A percentile compares a stretch with the other conserved stretches of the same genome.
Conservation (phyloP, 2,113 vertebrate species). For the Micronycteris hirsuta region DNA sequence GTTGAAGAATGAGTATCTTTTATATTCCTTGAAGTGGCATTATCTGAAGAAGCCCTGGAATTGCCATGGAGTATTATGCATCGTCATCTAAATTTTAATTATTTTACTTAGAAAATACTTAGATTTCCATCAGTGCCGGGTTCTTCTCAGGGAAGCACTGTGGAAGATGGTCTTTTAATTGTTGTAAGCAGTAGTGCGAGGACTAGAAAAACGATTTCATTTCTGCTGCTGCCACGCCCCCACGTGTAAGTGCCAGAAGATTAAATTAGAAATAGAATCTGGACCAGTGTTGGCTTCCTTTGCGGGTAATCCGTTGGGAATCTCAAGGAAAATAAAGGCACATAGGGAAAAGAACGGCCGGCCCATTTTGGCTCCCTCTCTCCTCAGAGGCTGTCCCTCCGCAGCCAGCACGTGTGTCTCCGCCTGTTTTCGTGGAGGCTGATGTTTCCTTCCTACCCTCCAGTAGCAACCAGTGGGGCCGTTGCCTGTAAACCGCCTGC, state of each 20-base stretch:
- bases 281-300: not conserved
- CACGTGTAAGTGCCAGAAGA: not conserved
- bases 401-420: not conserved
- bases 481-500: not conserved
- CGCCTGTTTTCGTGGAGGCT: not conserved
- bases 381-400: not conserved
- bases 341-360: not conserved
- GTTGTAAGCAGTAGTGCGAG: not conserved
- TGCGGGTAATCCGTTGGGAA: not conserved
- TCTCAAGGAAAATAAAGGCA: not conserved
- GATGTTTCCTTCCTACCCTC: not conserved
- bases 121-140: not conserved
- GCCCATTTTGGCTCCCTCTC: accelerated
- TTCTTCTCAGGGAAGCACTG: not conserved
- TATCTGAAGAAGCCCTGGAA: not conserved
- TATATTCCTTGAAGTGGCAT: not conserved
- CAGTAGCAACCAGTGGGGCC: not conserved
- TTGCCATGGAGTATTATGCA: not conserved
- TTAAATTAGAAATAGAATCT: not conserved
- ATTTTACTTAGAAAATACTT: not conserved
- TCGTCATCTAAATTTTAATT: not conserved
- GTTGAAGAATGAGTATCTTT: not conserved
- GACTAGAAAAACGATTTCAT: not conserved
- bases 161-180: not conserved
- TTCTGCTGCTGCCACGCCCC: not conserved